Evolutionary conservation across 1,140 invertebrate species (phyloP), one percentile per base, ranked within the genome.

Genomic region (Drosophila bocki): DNA sequence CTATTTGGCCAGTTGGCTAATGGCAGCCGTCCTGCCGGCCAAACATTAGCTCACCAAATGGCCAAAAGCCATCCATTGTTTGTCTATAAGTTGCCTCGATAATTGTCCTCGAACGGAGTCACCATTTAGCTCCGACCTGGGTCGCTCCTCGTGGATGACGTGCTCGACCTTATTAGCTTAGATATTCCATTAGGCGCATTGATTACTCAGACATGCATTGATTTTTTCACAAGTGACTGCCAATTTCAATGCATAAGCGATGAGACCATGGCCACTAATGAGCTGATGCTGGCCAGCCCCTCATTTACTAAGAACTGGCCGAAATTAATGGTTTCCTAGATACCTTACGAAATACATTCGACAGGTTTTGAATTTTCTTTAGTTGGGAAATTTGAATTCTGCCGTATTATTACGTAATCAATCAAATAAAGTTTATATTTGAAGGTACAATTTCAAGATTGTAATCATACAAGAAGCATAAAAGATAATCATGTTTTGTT

Each of bases 121-220:
- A 47, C 44, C 70, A 33, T 60, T 74, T 72, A 74, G 39, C 29
- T 51, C 50, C 54, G 70, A 35, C 35, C 32, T 47, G 70, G 35
- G 32, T 15, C 22, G 45, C 32, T 71, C 44, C 45, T 17, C 37
- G 32, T 7, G 70, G 45, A 41, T 72, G 68, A 59, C 65, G 63
- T 54, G 67, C 39, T 39, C 35, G 19, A 48, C 63, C 78, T 69
- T 85, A 90, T 91, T 91, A 82, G 86, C 85, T 90, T 91, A 91
- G 82, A 76, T 86, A 90, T 90, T 90, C 85, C 85, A 90, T 90
- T 90, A 90, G 85, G 58, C 78, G 65, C 86, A 91, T 91, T 72
- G 81, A 90, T 91, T 88, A 90, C 85, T 90, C 85, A 90, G 85
- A 90, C 85, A 90, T 90, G 85, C 85, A 90, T 90, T 82, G 85